phyloP scores from a whole-genome alignment of 2,113 vertebrate genomes.

The Rallus limicola region DNA sequence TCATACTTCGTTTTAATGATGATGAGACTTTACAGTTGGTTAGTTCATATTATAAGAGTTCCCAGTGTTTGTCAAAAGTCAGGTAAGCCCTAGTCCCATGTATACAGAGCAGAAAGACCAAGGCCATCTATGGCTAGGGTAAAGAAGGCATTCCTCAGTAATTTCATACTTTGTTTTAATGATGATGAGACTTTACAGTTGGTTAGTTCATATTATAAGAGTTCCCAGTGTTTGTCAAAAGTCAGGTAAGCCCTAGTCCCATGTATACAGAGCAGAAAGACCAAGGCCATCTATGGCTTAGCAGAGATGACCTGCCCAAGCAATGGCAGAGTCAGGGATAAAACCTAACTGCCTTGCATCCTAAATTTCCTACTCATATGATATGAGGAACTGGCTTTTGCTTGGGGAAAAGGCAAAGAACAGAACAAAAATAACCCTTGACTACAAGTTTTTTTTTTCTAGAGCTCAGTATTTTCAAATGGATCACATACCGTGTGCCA shows the following conservation, averaged over 20 bases:
- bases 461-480: background rate
- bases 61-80: background rate
- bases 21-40: background rate
- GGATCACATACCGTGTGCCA: background rate
- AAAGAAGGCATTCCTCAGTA: background rate
- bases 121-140: background rate
- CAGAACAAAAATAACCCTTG: background rate
- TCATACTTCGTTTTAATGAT: background rate
- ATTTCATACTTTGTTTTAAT: background rate
- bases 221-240: background rate
- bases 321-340: background rate
- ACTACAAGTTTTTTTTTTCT: background rate
- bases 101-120: background rate
- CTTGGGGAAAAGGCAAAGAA: background rate
- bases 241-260: background rate
- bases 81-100: background rate
- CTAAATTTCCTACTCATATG: background rate
- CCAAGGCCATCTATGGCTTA: background rate
- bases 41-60: background rate
- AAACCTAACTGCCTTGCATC: background rate
- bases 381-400: background rate
- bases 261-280: background rate
- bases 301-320: background rate
- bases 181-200: background rate
- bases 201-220: background rate